Evolutionary conservation across 2,888 invertebrate species (phyloP).

Genomic region (Spatulosminthurus flaviceps): DNA sequence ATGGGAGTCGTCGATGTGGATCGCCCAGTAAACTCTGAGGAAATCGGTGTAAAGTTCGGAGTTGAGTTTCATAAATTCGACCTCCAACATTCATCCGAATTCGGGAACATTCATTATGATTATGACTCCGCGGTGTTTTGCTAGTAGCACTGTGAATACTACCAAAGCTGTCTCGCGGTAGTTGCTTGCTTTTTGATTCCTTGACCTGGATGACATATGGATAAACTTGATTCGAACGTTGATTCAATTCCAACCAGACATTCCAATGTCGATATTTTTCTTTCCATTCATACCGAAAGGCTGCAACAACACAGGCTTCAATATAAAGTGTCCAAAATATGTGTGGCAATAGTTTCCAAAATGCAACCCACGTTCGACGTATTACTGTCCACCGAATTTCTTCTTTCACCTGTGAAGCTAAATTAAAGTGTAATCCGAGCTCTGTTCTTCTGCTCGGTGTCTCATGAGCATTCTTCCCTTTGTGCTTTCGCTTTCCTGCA

Average conservation of each 20-base stretch:
- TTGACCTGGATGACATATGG: not conserved
- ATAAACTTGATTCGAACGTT: not conserved
- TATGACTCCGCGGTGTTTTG: slow-evolving; percentile 29
- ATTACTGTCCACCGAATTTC: not conserved
- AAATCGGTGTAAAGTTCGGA: slow-evolving; percentile 42
- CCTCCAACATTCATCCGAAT: slow-evolving; percentile 49
- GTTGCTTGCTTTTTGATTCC: too few relatives aligned
- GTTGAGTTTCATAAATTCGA: slow-evolving; percentile 47
- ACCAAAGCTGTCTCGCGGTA: too few relatives aligned
- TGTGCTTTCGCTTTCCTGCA: too few relatives aligned
- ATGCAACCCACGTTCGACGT: not conserved
- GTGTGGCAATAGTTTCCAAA: not conserved
- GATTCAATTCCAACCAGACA: not conserved
- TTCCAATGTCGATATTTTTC: slow-evolving; percentile 23
- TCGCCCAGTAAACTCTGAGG: slow-evolving; percentile 48
- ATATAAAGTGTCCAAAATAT: not conserved
- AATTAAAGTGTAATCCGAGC: not conserved
- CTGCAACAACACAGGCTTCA: slow-evolving; percentile 18
- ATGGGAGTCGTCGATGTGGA: slow-evolving; percentile 31
- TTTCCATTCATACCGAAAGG: slow-evolving; percentile 28
- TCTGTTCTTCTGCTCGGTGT: not conserved
- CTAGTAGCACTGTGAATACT: too few relatives aligned
- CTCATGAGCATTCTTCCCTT: not conserved
- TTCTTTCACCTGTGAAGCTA: not conserved
- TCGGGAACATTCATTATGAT: slow-evolving; percentile 45